phyloP scores from a whole-genome alignment of 1,140 invertebrate genomes.

The Drosophila yakuba region DNA sequence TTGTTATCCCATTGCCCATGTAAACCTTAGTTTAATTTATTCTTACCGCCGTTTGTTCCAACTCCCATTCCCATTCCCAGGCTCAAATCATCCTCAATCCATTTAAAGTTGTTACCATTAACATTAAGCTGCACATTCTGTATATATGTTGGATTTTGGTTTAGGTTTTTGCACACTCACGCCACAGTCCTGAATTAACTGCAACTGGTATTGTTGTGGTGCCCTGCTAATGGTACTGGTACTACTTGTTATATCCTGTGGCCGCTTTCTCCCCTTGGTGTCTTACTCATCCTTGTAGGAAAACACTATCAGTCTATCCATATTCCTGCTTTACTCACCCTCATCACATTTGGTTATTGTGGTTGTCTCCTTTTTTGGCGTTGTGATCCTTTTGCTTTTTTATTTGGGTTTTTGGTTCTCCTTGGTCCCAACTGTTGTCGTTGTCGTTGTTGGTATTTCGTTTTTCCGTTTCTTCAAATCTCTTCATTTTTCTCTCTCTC shows the following conservation, averaged over 20 bases:
- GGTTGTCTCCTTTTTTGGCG: background rate
- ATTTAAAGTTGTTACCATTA: constrained; percentile 1
- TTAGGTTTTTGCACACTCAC: constrained; percentile 14
- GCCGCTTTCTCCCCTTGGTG: background rate
- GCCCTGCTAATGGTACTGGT: constrained; percentile 3
- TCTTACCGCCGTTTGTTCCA: constrained; percentile 14
- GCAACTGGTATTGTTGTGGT: constrained; percentile 13
- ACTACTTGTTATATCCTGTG: background rate
- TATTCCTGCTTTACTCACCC: constrained; percentile 8
- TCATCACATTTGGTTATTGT: constrained; percentile 4
- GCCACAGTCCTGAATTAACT: constrained; percentile 3
- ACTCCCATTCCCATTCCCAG: background rate
- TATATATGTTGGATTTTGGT: constrained; percentile 4
- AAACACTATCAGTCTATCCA: background rate
- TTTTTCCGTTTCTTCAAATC: constrained; percentile 74
- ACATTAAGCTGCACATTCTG: constrained; percentile 1
- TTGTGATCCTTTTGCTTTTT: constrained; percentile 13
- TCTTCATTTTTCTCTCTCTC: constrained; percentile 81
- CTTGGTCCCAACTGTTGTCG: constrained; percentile 30
- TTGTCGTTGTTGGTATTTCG: constrained; percentile 72
- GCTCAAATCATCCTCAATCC: background rate
- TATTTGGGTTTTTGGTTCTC: constrained; percentile 29
- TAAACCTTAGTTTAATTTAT: constrained; percentile 62
- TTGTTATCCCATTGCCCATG: constrained; percentile 49
- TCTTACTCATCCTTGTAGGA: background rate